Evolutionary conservation across 2,113 vertebrate species (phyloP), one percentile per base, ranked within the genome.

Genomic region (Hydropotes inermis): DNA sequence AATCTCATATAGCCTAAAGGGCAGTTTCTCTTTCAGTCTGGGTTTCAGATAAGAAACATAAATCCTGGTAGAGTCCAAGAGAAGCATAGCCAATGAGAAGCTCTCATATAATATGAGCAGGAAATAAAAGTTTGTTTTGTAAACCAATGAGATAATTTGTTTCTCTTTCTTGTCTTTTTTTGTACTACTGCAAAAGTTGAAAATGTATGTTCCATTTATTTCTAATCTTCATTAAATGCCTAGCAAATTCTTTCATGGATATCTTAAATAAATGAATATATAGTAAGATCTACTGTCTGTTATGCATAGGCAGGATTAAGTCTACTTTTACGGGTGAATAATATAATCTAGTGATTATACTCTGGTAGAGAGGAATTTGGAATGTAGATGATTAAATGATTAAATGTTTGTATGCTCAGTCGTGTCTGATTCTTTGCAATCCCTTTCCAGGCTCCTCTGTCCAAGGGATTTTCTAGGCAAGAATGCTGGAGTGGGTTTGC

Each of bases 311-410:
- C 8, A 87, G 12, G 28, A 82, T 14, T 25, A 14, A 92, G 92
- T 81, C 21, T 50, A 27, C 15, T 19, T 88, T 78, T 84, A 83
- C 13, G 86, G 39, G 33, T 45, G 30, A 92, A 60, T 4, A 54
- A 61, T 45, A 81, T 50, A 17, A 74, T 86, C 67, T 82, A 91
- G 8, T 16, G 76, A 43, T 61, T 70, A 57, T 50, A 23, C 13
- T 89, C 36, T 14, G 6, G 7, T 55, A 82, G 10, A 6, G 11
- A 81, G 30, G 17, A 81, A 89, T 74, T 64, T 50, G 39, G 16
- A 83, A 55, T 64, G 84, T 58, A 89, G 76, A 45, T 89, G 52
- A 61, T 60, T 54, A 84, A 61, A 81, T 92, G 45, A 61, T 60
- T 54, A 84, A 61, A 81, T 92, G 45, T 74, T 82, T 50, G 25